These are phyloP conservation scores for Trachelipus rathkii DNA, from an alignment of 1,140 invertebrate species.

Conservation along the genomic window DNA sequence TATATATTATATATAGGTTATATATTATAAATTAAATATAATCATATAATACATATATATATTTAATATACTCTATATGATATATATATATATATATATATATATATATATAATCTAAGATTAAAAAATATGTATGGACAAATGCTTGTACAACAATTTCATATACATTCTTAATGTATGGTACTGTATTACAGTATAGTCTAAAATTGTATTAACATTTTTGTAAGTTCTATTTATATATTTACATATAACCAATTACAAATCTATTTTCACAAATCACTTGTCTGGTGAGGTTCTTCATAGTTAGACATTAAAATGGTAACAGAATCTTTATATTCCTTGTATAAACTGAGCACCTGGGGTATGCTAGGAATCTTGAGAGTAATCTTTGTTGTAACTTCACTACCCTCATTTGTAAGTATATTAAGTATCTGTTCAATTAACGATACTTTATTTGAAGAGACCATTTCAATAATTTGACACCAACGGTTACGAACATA, in stretches of 20 bases:
- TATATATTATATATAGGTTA: too few species aligned
- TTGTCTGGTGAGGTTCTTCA: not conserved
- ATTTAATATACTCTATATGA: too few species aligned
- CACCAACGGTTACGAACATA: not conserved
- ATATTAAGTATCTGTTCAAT: not conserved
- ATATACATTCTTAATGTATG: too few species aligned
- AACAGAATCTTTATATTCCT: not conserved
- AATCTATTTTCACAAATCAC: conserved; percentile 5
- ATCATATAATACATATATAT: too few species aligned
- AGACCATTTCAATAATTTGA: not conserved
- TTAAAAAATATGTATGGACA: too few species aligned
- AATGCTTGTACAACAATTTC: too few species aligned
- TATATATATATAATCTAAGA: too few species aligned
- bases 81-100: too few species aligned
- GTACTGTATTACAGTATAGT: too few species aligned
- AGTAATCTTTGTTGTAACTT: not conserved
- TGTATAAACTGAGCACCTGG: not conserved
- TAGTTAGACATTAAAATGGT: not conserved
- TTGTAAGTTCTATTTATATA: too few species aligned
- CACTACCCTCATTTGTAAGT: not conserved
- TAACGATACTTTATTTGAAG: not conserved
- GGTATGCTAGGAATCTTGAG: not conserved
- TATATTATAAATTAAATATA: too few species aligned
- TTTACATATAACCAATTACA: not conserved
- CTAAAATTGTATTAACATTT: too few species aligned